Base-by-base conservation (phyloP, 30 jellyfish, hydroid and myxozoan species). In the Aurelia sp. region DNA sequence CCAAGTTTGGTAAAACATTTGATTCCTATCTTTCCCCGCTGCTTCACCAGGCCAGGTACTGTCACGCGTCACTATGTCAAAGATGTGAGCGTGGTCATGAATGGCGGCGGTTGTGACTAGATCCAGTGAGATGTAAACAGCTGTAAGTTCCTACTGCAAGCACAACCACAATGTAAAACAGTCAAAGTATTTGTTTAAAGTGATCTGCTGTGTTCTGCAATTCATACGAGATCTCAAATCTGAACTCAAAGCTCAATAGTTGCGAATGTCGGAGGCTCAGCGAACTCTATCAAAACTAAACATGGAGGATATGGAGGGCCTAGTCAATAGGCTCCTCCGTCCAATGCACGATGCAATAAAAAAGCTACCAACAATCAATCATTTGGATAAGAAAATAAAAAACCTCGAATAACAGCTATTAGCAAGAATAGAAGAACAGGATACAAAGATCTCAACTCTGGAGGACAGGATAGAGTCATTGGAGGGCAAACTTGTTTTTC, bases 271-370 rank as follows among this genome's bases (percentile, higher is more conserved):
- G 48, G 48, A 38, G 7, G 9, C 48, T 38, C 48, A 30, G 38
- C 83, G 68, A 72, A 72, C 22, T 4, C 80, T 35, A 15, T 68
- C 80, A 50, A 72, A 72, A 41, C 83, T 47, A 3, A 72, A 72
- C 67, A 75, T 59, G 75, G 87, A 75, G 59, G 75, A 75, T 21
- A 57, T 57, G 55, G 87, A 52, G 74, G 87, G 87, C 75, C 87
- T 75, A 75, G 74, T 75, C 75, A 21, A 38, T 38, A 38, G 48
- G 48, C 48, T 38, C 48, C 8, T 38, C 48, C 48, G 48, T 38
- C 48, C 48, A 59, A 21, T 24, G 30, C 10, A 52, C 61, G 47
- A 59, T n/a, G 13, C 87, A 52, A 35, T 75, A 4, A 59, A 75
- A 17, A 75, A 75, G 44, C 75, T 75, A 52, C 87, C 75, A 41